Base-by-base conservation (phyloP, 2,888 invertebrate genomes). In the Psococerastis gibbosa region DNA sequence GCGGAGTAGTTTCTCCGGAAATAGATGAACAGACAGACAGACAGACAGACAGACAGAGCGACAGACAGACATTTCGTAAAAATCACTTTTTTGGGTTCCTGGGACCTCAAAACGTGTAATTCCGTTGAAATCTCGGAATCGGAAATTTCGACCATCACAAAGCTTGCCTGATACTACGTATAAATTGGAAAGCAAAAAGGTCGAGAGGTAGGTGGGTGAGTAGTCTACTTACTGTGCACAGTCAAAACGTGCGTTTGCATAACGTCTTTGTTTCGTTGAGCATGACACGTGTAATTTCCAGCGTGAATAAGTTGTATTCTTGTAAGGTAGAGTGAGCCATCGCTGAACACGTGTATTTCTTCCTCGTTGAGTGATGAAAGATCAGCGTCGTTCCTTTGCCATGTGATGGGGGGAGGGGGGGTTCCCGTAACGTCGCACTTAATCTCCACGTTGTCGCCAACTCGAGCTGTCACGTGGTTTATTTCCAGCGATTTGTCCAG, bases 281-380 rank as follows among this genome's bases (percentile, higher is more conserved):
- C 78, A 56, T 78, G 75, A 55, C 81, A 81, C 2, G 78, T 76
- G 60, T 79, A 80, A 65, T 81, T 80, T 17, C 80, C 81, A 38
- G 77, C 74, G 58, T 80, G 78, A 47, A 78, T 69, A 41, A 80
- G 65, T 53, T 78, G 77, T 47, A 79, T 75, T 51, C 73, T 67
- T 35, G 75, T 76, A 49, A 81, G 64, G 58, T 79, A 81, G 38
- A 82, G 66, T 43, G 77, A 75, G 2, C 80, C 80, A 56, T 81
- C 80, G 46, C 71, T 73, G 59, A 78, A 78, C 8, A 80, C 76
- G 53, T 78, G 65, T 43, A 73, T 61, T 58, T 67, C 54, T 22
- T 53, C 53, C 42, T 55, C 53, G 15, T 51, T 51, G 8, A 54
- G 47, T 2, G 51, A 41, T 45, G 73, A 67, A 46, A 78, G 61